Evolutionary conservation across 2,113 vertebrate species (phyloP).

Genomic region (Zosterops japonicus): DNA sequence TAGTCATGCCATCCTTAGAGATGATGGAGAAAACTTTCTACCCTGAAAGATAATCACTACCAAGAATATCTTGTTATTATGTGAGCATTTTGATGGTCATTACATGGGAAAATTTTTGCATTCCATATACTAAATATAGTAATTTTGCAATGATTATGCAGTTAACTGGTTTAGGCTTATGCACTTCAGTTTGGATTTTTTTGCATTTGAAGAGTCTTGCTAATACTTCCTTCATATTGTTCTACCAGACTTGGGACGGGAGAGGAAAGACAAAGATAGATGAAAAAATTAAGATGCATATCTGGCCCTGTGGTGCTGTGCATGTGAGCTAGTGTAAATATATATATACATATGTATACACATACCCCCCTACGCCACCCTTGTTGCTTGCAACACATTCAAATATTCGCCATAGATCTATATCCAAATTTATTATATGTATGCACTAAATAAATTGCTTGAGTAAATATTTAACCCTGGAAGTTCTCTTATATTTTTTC

Average conservation of each 20-base stretch:
- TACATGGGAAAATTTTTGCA: neutral
- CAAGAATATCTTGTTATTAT: neutral
- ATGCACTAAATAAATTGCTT: neutral
- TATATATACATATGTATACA: accelerated
- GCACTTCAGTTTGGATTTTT: neutral
- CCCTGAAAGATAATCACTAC: neutral
- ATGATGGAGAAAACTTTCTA: neutral
- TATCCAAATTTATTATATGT: neutral
- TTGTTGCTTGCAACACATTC: neutral
- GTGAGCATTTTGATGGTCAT: neutral
- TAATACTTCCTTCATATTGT: neutral
- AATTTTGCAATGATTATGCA: neutral
- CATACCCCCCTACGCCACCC: too few species aligned
- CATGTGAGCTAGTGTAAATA: accelerated
- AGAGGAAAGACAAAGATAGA: neutral
- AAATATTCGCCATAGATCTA: neutral
- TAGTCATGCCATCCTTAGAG: neutral
- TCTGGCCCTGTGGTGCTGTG: neutral
- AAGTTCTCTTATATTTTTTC: neutral
- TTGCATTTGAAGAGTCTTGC: neutral
- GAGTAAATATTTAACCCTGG: neutral
- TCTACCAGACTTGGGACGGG: neutral
- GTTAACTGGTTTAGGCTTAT: neutral
- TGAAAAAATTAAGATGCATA: neutral
- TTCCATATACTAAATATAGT: neutral